These are phyloP conservation scores for Lophura nycthemera DNA, from an alignment of 2,113 vertebrate species.

Conservation along the genomic window DNA sequence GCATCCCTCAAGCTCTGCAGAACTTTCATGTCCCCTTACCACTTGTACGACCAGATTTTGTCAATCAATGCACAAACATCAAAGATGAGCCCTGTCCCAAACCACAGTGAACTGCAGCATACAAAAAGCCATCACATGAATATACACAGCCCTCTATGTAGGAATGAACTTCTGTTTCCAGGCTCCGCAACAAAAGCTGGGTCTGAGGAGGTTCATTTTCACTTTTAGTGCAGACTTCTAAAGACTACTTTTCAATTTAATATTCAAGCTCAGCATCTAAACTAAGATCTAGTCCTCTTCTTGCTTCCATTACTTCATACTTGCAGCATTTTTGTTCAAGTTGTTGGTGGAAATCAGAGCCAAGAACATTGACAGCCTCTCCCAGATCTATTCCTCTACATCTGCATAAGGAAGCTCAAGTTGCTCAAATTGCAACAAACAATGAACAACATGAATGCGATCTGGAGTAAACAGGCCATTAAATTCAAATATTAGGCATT, in stretches of 20 bases:
- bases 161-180: neutral
- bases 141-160: neutral
- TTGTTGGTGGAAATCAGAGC: fast-evolving
- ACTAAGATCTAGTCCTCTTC: neutral
- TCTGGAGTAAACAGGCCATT: neutral
- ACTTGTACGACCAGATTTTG: neutral
- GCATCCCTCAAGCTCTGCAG: neutral
- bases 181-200: neutral
- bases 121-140: neutral
- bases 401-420: neutral
- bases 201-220: neutral
- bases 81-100: neutral
- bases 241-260: neutral
- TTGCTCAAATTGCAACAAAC: neutral
- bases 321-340: neutral
- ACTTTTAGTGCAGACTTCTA: neutral
- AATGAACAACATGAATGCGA: neutral
- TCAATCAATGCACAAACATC: neutral
- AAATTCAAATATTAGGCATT: neutral
- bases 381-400: neutral
- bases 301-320: neutral
- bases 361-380: neutral
- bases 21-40: neutral
- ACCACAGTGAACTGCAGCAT: neutral
- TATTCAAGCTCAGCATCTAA: conserved; percentile 35